Conservation (phyloP, 1,140 invertebrate species). For the Drosophila funebris region DNA sequence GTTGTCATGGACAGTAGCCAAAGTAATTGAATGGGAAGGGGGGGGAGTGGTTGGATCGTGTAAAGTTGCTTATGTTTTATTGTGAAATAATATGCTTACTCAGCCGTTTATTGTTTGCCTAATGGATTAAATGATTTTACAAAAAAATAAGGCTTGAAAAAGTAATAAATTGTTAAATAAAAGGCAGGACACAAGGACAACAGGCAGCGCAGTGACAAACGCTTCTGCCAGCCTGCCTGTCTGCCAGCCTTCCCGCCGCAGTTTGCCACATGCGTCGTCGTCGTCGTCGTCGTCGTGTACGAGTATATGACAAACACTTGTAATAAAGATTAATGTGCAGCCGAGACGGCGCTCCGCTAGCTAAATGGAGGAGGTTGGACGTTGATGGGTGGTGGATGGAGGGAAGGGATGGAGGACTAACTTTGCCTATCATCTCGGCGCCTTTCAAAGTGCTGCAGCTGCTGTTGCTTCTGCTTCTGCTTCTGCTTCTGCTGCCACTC, state of each 20-base stretch:
- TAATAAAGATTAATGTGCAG: conserved; percentile 77
- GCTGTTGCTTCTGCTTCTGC: not conserved
- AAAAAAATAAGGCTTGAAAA: conserved; percentile 61
- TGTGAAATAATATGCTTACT: conserved; percentile 80
- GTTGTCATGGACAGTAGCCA: conserved; percentile 37
- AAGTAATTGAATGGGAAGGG: not conserved
- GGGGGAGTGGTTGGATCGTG: not conserved
- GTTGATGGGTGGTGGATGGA: not conserved
- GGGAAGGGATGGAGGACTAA: conserved; percentile 22
- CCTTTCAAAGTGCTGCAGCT: conserved; percentile 35
- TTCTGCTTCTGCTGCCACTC: not conserved
- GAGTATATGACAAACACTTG: conserved; percentile 74
- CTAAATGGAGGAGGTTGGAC: conserved; percentile 1
- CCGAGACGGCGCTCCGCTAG: conserved; percentile 22
- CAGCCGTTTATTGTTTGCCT: conserved; percentile 81
- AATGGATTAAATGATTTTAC: conserved; percentile 82
- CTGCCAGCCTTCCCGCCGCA: too few species aligned
- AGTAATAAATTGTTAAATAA: conserved; percentile 81
- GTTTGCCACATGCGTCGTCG: conserved; percentile 44
- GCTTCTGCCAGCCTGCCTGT: conserved; percentile 37
- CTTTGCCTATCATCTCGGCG: conserved; percentile 63
- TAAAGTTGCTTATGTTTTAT: conserved; percentile 62
- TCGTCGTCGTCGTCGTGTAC: conserved; percentile 34
- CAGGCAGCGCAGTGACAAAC: conserved; percentile 69
- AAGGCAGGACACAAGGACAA: conserved; percentile 32